These are phyloP conservation scores for Euzetes globulus DNA, from an alignment of 2,888 invertebrate genomes.

Conservation along the genomic window DNA sequence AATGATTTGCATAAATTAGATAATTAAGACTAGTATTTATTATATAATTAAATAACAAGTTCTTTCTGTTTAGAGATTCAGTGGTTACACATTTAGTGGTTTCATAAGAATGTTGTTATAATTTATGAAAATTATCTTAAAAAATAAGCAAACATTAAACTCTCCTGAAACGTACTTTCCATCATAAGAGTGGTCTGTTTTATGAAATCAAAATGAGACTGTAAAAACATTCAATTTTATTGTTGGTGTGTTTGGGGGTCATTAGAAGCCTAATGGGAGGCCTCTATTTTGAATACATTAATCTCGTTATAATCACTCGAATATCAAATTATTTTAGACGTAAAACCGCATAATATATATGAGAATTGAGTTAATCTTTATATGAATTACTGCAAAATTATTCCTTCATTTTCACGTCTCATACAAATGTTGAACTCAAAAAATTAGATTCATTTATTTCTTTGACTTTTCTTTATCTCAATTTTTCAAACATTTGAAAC, in stretches of 20 bases:
- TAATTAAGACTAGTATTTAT: background rate
- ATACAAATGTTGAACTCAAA: background rate
- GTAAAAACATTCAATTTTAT: slow-evolving; percentile 12
- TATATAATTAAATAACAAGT: background rate
- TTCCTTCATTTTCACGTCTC: background rate
- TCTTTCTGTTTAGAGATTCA: background rate
- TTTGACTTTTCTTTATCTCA: background rate
- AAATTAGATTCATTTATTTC: background rate
- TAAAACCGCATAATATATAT: background rate
- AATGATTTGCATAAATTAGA: background rate
- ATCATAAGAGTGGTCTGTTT: background rate
- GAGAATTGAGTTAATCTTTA: background rate
- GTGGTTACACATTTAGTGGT: background rate
- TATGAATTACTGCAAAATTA: background rate
- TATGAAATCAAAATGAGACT: background rate
- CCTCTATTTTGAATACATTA: slow-evolving; percentile 18
- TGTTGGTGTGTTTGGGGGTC: background rate
- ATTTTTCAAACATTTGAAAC: background rate
- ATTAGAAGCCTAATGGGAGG: slow-evolving; percentile 23
- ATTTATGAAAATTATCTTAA: too few species aligned
- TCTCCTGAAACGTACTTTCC: too few species aligned
- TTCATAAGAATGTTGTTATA: background rate
- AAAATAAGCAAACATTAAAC: too few species aligned
- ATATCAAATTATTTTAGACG: slow-evolving; percentile 21
- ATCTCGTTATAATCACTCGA: slow-evolving; percentile 13